phyloP scores from a whole-genome alignment of 92 coral and sea anemone genomes.

The Siderastrea radians region DNA sequence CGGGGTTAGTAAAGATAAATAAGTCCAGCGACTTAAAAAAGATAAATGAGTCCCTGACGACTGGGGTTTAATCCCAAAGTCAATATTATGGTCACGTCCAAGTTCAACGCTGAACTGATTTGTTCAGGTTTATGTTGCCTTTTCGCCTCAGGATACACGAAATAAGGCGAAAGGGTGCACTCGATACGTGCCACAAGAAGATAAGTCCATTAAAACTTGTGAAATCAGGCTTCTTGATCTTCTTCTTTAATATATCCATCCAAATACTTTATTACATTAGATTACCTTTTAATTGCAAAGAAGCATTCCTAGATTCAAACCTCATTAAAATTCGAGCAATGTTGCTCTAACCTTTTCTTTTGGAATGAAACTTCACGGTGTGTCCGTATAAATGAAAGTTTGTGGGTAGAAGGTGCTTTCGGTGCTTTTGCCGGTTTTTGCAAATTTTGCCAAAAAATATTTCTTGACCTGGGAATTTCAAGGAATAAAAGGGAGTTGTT shows the following conservation, averaged over 20 bases:
- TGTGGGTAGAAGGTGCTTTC: background rate
- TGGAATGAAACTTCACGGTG: too few species aligned
- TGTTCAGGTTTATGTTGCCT: slow-evolving; percentile 19
- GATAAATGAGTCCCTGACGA: background rate
- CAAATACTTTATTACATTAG: background rate
- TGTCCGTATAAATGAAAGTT: background rate
- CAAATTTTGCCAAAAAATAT: background rate
- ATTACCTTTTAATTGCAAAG: slow-evolving; percentile 32
- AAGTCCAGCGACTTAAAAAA: background rate
- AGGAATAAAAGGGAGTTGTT: slow-evolving; percentile 15
- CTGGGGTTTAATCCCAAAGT: slow-evolving; percentile 25
- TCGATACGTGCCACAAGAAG: background rate
- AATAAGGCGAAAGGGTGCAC: background rate
- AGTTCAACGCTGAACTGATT: background rate
- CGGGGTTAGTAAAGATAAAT: too few species aligned
- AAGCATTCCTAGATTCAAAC: background rate
- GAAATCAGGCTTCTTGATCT: background rate
- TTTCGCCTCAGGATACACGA: slow-evolving; percentile 1
- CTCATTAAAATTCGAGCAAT: background rate
- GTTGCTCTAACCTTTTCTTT: too few species aligned
- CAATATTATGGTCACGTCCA: slow-evolving; percentile 63
- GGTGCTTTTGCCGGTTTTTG: background rate
- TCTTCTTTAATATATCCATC: background rate
- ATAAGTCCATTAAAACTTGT: background rate
- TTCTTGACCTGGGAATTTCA: background rate